A percentile compares a stretch with the other conserved stretches of the same genome.
Evolutionary conservation across 2,888 invertebrate genomes (phyloP).

Genomic region (Campoletis raptor): DNA sequence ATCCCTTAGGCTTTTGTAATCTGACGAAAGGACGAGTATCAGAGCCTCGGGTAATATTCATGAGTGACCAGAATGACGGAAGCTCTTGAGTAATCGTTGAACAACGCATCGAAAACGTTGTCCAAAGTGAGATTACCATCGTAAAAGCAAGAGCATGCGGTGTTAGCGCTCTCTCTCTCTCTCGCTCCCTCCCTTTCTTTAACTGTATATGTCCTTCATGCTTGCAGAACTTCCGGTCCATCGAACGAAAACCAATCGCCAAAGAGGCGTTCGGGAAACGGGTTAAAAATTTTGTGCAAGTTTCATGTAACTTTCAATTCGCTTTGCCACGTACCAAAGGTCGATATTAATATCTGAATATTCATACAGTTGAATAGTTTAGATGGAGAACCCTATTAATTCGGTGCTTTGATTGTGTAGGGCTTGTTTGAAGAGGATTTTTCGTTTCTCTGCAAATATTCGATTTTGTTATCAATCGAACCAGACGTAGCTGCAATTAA

Average conservation of each 20-base stretch:
- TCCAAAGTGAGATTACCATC: constrained; percentile 62
- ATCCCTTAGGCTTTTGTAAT: constrained; percentile 64
- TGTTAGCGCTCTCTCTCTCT: constrained; percentile 18
- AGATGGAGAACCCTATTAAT: constrained; percentile 32
- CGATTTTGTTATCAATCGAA: neutral
- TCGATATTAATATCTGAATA: constrained; percentile 64
- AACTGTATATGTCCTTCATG: constrained; percentile 13
- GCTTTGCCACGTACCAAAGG: constrained; percentile 39
- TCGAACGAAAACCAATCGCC: constrained; percentile 55
- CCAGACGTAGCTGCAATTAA: neutral
- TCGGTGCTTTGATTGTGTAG: constrained; percentile 48
- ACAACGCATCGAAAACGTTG: constrained; percentile 65
- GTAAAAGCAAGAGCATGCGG: constrained; percentile 44
- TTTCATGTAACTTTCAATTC: constrained; percentile 52
- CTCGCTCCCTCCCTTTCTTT: neutral
- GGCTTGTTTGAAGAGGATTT: constrained; percentile 2
- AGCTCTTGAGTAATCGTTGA: constrained; percentile 68
- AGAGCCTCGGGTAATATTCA: constrained; percentile 68
- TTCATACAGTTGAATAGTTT: constrained; percentile 52
- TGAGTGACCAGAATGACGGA: constrained; percentile 66
- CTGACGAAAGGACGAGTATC: constrained; percentile 40
- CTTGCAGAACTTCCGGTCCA: constrained; percentile 52
- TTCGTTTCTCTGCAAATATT: neutral
- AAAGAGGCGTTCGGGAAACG: constrained; percentile 10
- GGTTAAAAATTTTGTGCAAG: constrained; percentile 46